A percentile compares a stretch with the other conserved stretches of the same genome.
Evolutionary conservation across 2,113 vertebrate species (phyloP).

Genomic region (Cygnus buccinator): DNA sequence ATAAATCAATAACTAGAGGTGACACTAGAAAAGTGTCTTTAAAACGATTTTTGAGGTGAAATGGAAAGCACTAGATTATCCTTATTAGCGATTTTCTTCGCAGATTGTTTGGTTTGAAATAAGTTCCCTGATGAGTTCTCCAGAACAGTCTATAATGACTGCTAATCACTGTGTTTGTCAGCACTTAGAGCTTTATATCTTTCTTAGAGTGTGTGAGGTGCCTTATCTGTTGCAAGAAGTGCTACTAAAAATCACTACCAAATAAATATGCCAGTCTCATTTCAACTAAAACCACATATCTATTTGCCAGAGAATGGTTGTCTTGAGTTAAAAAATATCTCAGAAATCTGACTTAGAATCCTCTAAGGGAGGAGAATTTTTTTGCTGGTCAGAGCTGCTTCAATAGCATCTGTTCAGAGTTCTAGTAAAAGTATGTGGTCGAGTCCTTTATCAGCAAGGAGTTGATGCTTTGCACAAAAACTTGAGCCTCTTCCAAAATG

Average conservation of each 20-base stretch:
- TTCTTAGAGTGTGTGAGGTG: neutral
- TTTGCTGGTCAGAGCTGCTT: fast-evolving
- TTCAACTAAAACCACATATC: constrained; percentile 11
- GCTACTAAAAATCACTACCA: constrained; percentile 7
- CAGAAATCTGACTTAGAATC: neutral
- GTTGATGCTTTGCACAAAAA: neutral
- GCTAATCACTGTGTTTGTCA: constrained; percentile 20
- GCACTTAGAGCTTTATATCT: constrained; percentile 27
- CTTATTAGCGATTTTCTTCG: constrained; percentile 55
- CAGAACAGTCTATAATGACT: constrained; percentile 24
- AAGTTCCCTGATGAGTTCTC: constrained; percentile 1
- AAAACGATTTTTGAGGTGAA: constrained; percentile 23
- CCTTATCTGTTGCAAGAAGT: constrained; percentile 10
- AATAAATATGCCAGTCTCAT: constrained; percentile 36
- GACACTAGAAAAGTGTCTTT: neutral
- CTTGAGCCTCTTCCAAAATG: neutral
- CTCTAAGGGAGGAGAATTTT: neutral
- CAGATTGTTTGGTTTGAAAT: constrained; percentile 34
- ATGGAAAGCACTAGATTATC: constrained; percentile 24
- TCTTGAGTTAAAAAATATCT: constrained; percentile 12
- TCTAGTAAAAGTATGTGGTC: fast-evolving
- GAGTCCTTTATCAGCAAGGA: no score
- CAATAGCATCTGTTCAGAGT: fast-evolving
- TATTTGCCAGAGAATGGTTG: constrained; percentile 23
- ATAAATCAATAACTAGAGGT: constrained; percentile 50